Percentiles rank a stretch among this genome's conserved stretches.
phyloP scores from a whole-genome alignment of 2,113 vertebrate genomes.

The Mormyrus iriodes region DNA sequence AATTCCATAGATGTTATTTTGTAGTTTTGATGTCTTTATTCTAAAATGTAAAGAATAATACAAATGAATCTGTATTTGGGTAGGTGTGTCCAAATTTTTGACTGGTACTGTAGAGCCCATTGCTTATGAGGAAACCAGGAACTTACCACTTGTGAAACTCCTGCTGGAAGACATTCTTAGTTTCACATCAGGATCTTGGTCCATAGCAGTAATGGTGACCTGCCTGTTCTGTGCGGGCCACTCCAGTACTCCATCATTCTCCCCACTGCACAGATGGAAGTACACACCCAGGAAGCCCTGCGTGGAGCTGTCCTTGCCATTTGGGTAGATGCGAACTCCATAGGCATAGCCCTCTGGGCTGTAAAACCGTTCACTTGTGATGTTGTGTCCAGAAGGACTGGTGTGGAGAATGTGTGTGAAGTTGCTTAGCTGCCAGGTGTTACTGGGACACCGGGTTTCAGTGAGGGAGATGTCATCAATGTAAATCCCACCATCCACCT shows the following conservation, averaged over 20 bases:
- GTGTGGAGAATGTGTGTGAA: constrained; percentile 55
- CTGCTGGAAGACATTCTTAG: constrained; percentile 77
- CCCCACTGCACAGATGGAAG: constrained; percentile 78
- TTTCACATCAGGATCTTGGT: constrained; percentile 70
- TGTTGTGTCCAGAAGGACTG: fast-evolving
- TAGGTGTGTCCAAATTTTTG: not conserved
- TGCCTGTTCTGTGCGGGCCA: constrained; percentile 81
- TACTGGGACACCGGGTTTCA: constrained; percentile 70
- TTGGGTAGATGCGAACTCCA: constrained; percentile 65
- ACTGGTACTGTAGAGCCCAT: not conserved
- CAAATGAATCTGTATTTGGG: not conserved
- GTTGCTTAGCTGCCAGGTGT: constrained; percentile 71
- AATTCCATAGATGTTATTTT: not conserved
- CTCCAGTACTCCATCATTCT: constrained; percentile 73
- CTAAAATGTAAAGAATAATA: not conserved
- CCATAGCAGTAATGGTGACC: constrained; percentile 61
- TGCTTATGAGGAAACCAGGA: not conserved
- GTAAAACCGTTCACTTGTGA: constrained; percentile 67
- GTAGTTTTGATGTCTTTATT: not conserved
- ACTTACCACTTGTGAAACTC: constrained; percentile 70
- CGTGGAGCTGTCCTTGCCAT: constrained; percentile 18
- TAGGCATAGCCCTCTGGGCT: constrained; percentile 76
- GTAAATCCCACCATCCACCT: constrained; percentile 63
- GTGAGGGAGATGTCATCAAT: constrained; percentile 77
- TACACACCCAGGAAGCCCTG: constrained; percentile 51